Base-by-base conservation (phyloP, 2,797 vertebrate genomes). In the Falco novaeseelandiae region DNA sequence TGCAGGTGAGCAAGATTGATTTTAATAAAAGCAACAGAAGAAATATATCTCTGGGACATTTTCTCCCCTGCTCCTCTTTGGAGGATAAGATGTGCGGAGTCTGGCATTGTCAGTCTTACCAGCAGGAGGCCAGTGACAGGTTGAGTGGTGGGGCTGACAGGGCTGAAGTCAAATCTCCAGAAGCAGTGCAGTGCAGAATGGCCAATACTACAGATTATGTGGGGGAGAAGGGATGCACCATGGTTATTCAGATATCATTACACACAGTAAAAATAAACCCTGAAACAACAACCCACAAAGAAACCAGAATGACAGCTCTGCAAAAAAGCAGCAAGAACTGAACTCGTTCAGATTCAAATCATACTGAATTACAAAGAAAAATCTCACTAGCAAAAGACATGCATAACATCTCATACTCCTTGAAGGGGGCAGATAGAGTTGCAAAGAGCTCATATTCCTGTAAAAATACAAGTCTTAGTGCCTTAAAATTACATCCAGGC, bases 1-100 rank as follows among this genome's bases (percentile, higher is more conserved):
- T 96, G 97, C 92, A 96, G 97, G 97, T 96, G 84, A 96, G 70
- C 69, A 94, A 96, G 95, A 98, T 90, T 97, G 94, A 97, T 97
- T 97, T 97, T 97, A 97, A 98, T 96, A 97, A 97, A 96, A 94
- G 81, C 76, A 92, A 79, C 77, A 87, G 92, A 91, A 96, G 86
- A 96, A 97, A 93, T 95, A 79, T 54, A 95, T 96, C 94, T 94
- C 92, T 91, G 83, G 88, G 91, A 95, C 38, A 70, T 90, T 94
- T 95, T 69, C 48, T 70, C 19, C 40, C 83, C 66, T 38, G 25
- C 61, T 76, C n/a, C 34, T 77, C n/a, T 92, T 96, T 36, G 49
- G 55, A 89, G 72, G 79, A 63, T 84, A 93, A 87, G 57, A 87
- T 62, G 67, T 81, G 65, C 87, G 3, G 7, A 86, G 83, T 59